These are phyloP conservation scores for Eurystomus glaucurus DNA, from an alignment of 2,797 vertebrate genomes.

Conservation along the genomic window DNA sequence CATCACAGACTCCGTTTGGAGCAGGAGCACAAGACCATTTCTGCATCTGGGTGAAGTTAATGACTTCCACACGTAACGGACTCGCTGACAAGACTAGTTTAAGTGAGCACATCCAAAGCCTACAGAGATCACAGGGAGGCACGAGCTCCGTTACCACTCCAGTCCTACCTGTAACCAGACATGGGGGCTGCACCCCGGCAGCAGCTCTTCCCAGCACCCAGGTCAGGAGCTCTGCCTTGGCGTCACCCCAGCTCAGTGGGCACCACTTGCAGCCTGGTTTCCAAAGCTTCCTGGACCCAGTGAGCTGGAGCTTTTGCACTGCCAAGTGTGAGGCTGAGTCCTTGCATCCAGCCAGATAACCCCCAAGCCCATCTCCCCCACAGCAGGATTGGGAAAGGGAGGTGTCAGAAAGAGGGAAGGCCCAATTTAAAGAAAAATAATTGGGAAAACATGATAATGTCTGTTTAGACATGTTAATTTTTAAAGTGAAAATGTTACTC, in stretches of 20 bases:
- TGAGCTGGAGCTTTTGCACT: fast-evolving
- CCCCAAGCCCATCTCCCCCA: neutral
- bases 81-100: neutral
- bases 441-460: fast-evolving
- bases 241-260: fast-evolving
- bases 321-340: fast-evolving
- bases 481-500: neutral
- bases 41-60: neutral
- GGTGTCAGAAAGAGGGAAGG: neutral
- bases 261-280: fast-evolving
- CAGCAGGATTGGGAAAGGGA: fast-evolving
- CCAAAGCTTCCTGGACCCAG: fast-evolving
- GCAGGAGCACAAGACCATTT: fast-evolving
- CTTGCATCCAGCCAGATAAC: fast-evolving
- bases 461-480: neutral
- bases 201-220: fast-evolving
- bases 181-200: fast-evolving
- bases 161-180: neutral
- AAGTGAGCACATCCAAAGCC: neutral
- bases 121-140: neutral
- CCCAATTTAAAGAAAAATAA: neutral
- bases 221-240: fast-evolving
- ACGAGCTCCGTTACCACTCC: fast-evolving
- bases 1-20: neutral
- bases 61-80: neutral